Evolutionary conservation across 1,140 invertebrate species (phyloP).

Genomic region (Steinernema feltiae): DNA sequence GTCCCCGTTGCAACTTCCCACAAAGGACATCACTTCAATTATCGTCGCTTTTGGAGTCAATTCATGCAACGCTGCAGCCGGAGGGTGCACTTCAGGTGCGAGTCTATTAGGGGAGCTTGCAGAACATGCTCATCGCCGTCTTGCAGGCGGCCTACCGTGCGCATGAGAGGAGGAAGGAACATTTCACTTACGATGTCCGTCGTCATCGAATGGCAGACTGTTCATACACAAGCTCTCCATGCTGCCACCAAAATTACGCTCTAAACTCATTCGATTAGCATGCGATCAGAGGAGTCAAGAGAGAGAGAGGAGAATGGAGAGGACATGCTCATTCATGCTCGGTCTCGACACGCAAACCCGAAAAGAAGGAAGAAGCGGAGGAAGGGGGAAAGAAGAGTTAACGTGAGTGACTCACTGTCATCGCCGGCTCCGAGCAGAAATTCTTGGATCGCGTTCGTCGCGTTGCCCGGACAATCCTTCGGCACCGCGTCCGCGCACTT

Average conservation of each 20-base stretch:
- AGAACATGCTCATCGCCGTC: too few relatives aligned
- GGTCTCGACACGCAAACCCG: slow-evolving; percentile 20
- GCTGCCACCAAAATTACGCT: slow-evolving; percentile 41
- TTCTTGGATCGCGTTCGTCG: slow-evolving; percentile 27
- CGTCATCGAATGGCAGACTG: slow-evolving; percentile 48
- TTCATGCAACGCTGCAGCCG: too few relatives aligned
- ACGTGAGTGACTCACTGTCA: slow-evolving; percentile 42
- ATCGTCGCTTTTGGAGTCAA: too few relatives aligned
- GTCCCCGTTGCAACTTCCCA: too few relatives aligned
- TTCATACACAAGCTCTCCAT: slow-evolving; percentile 50
- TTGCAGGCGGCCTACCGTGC: too few relatives aligned
- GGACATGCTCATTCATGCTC: not conserved
- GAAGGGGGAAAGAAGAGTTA: not conserved
- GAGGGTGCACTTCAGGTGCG: too few relatives aligned
- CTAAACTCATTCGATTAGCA: slow-evolving; percentile 10
- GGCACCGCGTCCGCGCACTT: slow-evolving; percentile 89
- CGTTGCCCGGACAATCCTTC: slow-evolving; percentile 87
- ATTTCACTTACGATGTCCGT: slow-evolving; percentile 27
- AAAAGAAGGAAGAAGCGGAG: not conserved
- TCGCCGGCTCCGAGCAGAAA: slow-evolving; percentile 40
- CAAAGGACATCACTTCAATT: too few relatives aligned
- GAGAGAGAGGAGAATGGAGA: too few relatives aligned
- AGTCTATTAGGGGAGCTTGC: too few relatives aligned
- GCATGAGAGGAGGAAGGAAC: too few relatives aligned
- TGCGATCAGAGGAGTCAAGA: not conserved